Evolutionary conservation across 2,797 vertebrate genomes (phyloP).

Genomic region (Todus mexicanus): DNA sequence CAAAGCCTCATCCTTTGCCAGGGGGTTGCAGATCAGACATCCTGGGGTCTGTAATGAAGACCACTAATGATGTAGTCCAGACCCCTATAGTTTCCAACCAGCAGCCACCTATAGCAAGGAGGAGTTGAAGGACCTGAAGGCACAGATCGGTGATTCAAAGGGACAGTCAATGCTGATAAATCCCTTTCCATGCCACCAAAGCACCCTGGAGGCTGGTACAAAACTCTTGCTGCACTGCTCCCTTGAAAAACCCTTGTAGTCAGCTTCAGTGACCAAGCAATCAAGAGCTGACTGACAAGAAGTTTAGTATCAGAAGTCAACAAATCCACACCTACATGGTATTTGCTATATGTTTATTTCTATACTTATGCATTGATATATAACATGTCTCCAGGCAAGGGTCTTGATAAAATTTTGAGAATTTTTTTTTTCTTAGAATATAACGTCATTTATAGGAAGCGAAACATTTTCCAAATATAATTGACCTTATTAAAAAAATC

Average conservation of each 20-base stretch:
- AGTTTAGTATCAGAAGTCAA: neutral
- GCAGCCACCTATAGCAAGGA: neutral
- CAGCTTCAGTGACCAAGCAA: neutral
- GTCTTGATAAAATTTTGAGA: neutral
- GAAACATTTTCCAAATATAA: slow-evolving; percentile 40
- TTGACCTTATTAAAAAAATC: slow-evolving; percentile 49
- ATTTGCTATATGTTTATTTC: neutral
- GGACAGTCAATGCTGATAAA: neutral
- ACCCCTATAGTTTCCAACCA: neutral
- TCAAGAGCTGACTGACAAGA: neutral
- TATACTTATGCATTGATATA: no score
- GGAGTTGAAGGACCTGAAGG: neutral
- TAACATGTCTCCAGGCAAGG: neutral
- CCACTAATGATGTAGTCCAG: neutral
- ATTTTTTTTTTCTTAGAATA: neutral
- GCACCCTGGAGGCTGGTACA: neutral
- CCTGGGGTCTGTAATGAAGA: neutral
- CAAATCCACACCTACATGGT: neutral
- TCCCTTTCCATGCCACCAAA: neutral
- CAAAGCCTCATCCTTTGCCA: neutral
- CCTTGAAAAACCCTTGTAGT: neutral
- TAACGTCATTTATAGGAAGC: neutral
- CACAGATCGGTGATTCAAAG: neutral
- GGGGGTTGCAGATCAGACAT: neutral
- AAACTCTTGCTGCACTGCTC: neutral